Base-by-base conservation (phyloP, 2,888 invertebrate species). In the Nymphalis polychloros region DNA sequence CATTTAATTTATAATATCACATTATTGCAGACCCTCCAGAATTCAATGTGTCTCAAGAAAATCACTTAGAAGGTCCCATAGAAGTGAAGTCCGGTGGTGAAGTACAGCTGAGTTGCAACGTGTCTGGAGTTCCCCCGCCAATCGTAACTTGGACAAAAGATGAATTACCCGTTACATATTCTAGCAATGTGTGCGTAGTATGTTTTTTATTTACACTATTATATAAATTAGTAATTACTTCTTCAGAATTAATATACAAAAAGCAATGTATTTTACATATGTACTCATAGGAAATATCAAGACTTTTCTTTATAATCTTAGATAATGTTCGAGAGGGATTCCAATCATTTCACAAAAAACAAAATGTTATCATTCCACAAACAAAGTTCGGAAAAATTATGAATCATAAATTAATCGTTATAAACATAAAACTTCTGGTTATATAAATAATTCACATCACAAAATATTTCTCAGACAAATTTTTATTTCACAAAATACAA, bases 101-200 rank as follows among this genome's bases (percentile, higher is more conserved):
- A 17, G 77, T 86, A 0, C 73, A 63, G 1, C 77, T 93, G 17
- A 81, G 83, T 0, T 94, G 93, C 73, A 79, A 84, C 49, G 87
- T 82, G 0, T 74, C 68, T 0, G 93, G 90, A 0, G 76, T 79
- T 3, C 93, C 93, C 0, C 81, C 79, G 7, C 93, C 93, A 0
- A 73, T 88, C 0, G 79, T 91, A 4, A 79, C 86, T 0, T 94
- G 94, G 93, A 86, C 82, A 3, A 93, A 90, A 75, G 82, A 92
- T 67, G 77, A 80, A 2, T 75, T 76, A n/a, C 86, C 90, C 0
- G 52, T 93, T 0, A 73, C 76, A 0, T 89, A 79, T 72, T 83
- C 86, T 13, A 79, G 80, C 31, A 84, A 85, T 66, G 63, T 88
- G 93, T 93, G 74, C 84, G 88, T 83, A 27, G 6, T 16, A 53